These are phyloP conservation scores for Percopsis transmontana DNA, from an alignment of 2,113 vertebrate genomes.

Conservation along the genomic window DNA sequence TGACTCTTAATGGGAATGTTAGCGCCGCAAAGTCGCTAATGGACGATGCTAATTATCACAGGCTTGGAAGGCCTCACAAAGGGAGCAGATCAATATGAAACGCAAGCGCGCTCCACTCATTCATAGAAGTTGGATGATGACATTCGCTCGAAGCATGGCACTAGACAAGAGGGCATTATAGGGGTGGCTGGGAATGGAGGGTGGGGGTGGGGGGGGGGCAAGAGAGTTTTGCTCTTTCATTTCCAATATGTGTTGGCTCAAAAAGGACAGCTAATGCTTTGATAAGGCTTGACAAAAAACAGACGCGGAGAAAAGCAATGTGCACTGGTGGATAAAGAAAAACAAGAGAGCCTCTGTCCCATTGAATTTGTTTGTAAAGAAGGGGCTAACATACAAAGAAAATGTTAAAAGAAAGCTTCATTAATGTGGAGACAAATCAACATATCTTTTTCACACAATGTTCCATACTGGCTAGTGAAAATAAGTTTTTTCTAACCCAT, in stretches of 20 bases:
- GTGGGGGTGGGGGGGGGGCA: constrained; percentile 46
- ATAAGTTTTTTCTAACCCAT: background rate
- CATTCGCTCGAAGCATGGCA: constrained; percentile 66
- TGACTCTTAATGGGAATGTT: constrained; percentile 80
- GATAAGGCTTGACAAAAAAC: constrained; percentile 52
- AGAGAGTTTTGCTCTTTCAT: constrained; percentile 69
- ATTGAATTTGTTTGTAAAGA: constrained; percentile 40
- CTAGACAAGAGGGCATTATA: constrained; percentile 69
- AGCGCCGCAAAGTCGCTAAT: constrained; percentile 80
- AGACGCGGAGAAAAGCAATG: constrained; percentile 47
- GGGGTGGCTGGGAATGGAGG: constrained; percentile 26
- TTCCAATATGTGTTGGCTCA: constrained; percentile 58
- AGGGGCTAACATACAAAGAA: constrained; percentile 53
- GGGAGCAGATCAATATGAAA: constrained; percentile 79
- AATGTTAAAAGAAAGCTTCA: constrained; percentile 27
- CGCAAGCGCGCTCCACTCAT: constrained; percentile 55
- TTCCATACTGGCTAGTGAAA: background rate
- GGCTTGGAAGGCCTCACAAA: constrained; percentile 77
- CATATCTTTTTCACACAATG: background rate
- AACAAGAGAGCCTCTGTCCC: constrained; percentile 35
- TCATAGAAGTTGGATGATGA: constrained; percentile 73
- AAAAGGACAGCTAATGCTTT: constrained; percentile 69
- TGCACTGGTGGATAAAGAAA: constrained; percentile 49
- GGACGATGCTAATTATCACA: constrained; percentile 80
- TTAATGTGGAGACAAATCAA: constrained; percentile 5